Evolutionary conservation across 2,113 vertebrate genomes (phyloP), one percentile per base, ranked within the genome.

Genomic region (Odontophorus gujanensis): DNA sequence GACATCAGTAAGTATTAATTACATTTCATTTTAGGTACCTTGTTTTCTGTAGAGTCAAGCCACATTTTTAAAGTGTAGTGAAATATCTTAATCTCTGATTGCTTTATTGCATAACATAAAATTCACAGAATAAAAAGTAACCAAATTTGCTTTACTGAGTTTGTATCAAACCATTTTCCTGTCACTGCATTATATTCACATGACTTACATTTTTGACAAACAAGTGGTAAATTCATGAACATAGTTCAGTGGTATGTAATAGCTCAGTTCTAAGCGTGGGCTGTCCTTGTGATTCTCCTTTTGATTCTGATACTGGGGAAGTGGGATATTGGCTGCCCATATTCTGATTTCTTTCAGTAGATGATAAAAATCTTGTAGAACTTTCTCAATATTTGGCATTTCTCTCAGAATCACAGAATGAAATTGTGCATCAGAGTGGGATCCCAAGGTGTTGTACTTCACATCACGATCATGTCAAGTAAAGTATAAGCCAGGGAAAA

Each of bases 121-220:
- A 95, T 89, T 91, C 58, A 80, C 63, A 38, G 66, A 76, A 58
- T 82, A 86, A 91, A 95, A 84, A 79, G 72, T 62, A 92, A 51
- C 42, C 32, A 12, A 68, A 84, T 90, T 90, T 89, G 38, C 66
- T 75, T 68, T 88, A 32, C 36, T 67, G 65, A 67, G 82, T 72
- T 91, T 26, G 50, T 65, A 40, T 21, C 28, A n/a, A 95, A 66
- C 12, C 1, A 0, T 50, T 90, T 92, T 38, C n/a, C 32, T 72
- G 51, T 63, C 80, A 89, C 63, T 57, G 16, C 17, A 72, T 80
- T 55, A n/a, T 61, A 28, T 47, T 92, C 85, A 85, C 57, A 43
- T 72, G 34, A 77, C 47, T 85, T 59, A 66, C 15, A 20, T 57
- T 87, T 59, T 81, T 80, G 57, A 80, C 22, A 91, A 87, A 43